Base-by-base conservation (phyloP, 2,888 invertebrate species). In the Volucella bombylans region DNA sequence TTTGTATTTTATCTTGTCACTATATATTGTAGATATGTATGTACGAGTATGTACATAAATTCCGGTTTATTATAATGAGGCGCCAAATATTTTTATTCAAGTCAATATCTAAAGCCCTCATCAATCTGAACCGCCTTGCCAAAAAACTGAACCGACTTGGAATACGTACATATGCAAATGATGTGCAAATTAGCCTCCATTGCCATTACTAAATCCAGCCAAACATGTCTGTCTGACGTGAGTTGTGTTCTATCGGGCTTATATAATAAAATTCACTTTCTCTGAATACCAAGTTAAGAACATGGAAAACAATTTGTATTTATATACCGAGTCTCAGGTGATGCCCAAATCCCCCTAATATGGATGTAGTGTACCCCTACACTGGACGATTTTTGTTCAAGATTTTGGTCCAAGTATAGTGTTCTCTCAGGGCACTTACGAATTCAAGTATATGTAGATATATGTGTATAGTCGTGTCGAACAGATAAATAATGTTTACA, bases 371-470 rank as follows among this genome's bases (percentile, higher is more conserved):
- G 10, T 54, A 61, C 38, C 18, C 52, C 31, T 39, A 54, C 39
- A n/a, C 8, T 41, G 6, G 4, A 57, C 11, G 39, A 10, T 14
- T 54, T 55, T 55, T 50, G 4, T 15, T 65, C 49, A 50, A 18
- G 49, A 71, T 64, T 72, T 78, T 79, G 72, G 49, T 9, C 18
- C 18, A 39, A 72, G 52, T 49, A 14, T 52, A 39, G 41, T 18
- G 50, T 52, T 71, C 50, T 18, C 18, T 57, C 77, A 69, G 52
- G 59, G 59, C 41, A 59, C 50, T 52, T 41, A 38, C 74, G 41
- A 45, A 14, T 18, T 14, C 38, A 57, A 79, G 52, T 59, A 31
- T 47, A 71, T 55, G 18, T 23, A 23, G 18, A 23, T 23, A 3
- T 3, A 2, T 23, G 2, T 0, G 3, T 23, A 3, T 23, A 23